These are phyloP conservation scores for Botia almorhae DNA, from an alignment of 2,797 vertebrate species.

Conservation along the genomic window DNA sequence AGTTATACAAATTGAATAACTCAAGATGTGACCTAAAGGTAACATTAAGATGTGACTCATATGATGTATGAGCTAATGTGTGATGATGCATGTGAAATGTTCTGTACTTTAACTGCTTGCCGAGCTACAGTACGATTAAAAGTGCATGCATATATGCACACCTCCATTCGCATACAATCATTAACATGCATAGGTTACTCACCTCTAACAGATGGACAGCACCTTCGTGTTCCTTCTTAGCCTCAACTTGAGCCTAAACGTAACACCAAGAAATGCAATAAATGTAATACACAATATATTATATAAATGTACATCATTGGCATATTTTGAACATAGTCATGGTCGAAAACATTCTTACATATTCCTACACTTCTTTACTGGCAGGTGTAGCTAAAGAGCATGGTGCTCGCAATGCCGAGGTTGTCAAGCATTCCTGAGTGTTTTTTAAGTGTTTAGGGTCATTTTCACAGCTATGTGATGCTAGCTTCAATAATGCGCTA, in stretches of 20 bases:
- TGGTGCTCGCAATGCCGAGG: background rate
- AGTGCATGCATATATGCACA: constrained; percentile 40
- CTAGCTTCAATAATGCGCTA: too few relatives aligned
- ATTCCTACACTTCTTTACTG: too few relatives aligned
- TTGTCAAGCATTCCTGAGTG: too few relatives aligned
- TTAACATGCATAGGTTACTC: constrained; percentile 67
- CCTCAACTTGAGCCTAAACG: constrained; percentile 97
- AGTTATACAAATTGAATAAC: background rate
- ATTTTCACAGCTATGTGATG: too few relatives aligned
- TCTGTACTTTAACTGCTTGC: constrained; percentile 1
- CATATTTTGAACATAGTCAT: too few relatives aligned
- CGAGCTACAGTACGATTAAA: constrained; percentile 42
- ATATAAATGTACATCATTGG: too few relatives aligned
- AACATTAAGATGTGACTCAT: constrained; percentile 13
- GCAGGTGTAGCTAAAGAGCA: too few relatives aligned
- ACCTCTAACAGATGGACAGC: constrained; percentile 98
- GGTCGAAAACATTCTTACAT: too few relatives aligned
- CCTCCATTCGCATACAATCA: constrained; percentile 25
- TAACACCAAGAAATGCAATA: constrained; percentile 55
- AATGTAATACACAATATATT: too few relatives aligned
- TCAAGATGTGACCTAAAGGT: background rate
- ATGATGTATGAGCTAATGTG: constrained; percentile 36
- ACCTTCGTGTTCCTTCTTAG: constrained; percentile 97
- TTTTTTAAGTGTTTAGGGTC: too few relatives aligned
- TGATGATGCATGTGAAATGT: constrained; percentile 14